Evolutionary conservation across 2,113 vertebrate species (phyloP).

Genomic region (Rhynchopsitta pachyrhyncha): DNA sequence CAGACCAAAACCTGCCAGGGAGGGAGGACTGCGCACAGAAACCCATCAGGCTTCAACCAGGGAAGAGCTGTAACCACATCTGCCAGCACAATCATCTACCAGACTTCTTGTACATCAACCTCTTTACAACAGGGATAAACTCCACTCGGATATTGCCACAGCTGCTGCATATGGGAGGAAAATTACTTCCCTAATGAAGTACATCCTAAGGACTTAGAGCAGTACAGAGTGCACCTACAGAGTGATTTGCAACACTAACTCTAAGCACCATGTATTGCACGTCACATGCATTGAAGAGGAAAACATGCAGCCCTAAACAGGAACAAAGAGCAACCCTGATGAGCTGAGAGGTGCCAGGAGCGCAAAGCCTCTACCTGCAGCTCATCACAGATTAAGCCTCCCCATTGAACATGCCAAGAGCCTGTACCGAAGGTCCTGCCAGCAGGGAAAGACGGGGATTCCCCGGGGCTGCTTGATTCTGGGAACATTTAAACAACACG

Average conservation of each 20-base stretch:
- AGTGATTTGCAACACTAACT: fast-evolving
- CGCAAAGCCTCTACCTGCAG: fast-evolving
- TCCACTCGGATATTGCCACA: background rate
- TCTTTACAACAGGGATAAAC: background rate
- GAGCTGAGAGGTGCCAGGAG: background rate
- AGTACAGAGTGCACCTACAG: fast-evolving
- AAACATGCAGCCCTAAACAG: background rate
- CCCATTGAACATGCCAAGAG: fast-evolving
- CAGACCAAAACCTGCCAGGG: fast-evolving
- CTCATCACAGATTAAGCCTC: background rate
- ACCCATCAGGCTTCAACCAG: background rate
- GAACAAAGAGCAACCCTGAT: fast-evolving
- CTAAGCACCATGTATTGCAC: fast-evolving
- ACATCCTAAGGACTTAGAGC: background rate
- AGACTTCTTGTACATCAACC: background rate
- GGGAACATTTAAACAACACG: background rate
- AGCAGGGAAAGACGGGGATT: background rate
- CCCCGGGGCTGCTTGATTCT: background rate
- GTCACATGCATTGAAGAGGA: background rate
- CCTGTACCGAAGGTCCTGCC: background rate
- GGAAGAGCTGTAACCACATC: background rate
- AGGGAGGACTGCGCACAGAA: background rate
- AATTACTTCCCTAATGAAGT: background rate
- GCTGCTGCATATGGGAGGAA: background rate
- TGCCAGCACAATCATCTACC: background rate